Evolutionary conservation across 2,113 vertebrate genomes (phyloP).

Genomic region (Brachyhypopomus occidentalis): DNA sequence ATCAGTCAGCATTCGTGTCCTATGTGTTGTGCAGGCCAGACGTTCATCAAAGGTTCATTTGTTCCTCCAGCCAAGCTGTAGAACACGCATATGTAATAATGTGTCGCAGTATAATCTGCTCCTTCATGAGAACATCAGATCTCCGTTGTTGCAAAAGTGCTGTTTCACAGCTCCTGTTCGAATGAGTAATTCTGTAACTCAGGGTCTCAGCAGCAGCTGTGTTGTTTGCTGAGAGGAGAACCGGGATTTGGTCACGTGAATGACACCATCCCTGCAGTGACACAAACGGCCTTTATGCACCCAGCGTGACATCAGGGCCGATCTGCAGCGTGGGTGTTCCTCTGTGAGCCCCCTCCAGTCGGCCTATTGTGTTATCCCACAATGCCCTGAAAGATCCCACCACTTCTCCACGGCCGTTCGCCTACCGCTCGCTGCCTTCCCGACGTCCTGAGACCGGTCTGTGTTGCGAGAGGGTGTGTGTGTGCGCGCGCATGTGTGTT

Average conservation of each 20-base stretch:
- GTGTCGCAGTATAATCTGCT: neutral
- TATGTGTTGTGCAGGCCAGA: too few relatives aligned
- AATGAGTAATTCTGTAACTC: constrained; percentile 17
- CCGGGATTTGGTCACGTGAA: constrained; percentile 45
- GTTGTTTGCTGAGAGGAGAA: constrained; percentile 39
- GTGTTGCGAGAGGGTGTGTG: constrained; percentile 3
- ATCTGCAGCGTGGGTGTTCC: constrained; percentile 28
- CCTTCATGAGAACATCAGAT: constrained; percentile 4
- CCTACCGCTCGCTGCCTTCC: constrained; percentile 22
- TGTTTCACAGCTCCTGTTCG: neutral
- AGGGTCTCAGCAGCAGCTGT: neutral
- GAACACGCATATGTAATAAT: neutral
- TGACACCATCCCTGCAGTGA: constrained; percentile 50
- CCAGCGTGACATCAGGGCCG: constrained; percentile 44
- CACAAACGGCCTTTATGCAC: constrained; percentile 49
- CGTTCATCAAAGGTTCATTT: neutral
- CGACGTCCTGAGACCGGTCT: constrained; percentile 5
- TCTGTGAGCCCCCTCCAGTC: constrained; percentile 34
- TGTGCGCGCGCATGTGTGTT: constrained; percentile 14
- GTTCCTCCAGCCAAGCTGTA: neutral
- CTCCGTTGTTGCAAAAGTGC: neutral
- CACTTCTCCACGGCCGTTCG: constrained; percentile 17
- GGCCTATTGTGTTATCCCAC: constrained; percentile 63
- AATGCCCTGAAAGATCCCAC: constrained; percentile 61
- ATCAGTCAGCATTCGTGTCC: too few relatives aligned